Base-by-base conservation (phyloP, 2,113 vertebrate species). In the Chloebia gouldiae region DNA sequence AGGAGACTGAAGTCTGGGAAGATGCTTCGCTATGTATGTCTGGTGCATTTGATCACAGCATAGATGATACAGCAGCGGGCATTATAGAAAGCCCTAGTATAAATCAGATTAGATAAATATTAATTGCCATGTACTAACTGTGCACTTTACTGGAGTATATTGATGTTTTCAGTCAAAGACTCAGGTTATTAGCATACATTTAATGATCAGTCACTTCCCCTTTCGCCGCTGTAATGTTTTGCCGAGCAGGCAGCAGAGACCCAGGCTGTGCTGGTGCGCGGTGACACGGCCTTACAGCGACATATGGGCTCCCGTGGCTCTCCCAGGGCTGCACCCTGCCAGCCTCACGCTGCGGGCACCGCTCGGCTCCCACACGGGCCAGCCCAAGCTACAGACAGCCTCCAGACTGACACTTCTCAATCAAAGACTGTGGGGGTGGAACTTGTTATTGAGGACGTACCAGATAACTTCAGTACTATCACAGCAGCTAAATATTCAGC, bases 21-120 rank as follows among this genome's bases (percentile, higher is more conserved):
- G 64, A 88, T 20, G 79, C 82, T 78, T 78, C 0, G 0, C 87
- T 92, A 30, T 53, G 83, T 16, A 21, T 33, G 53, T 80, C 90
- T 86, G 49, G 37, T 84, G 49, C 63, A 78, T 92, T 86, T 81
- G 82, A 92, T 92, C 90, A 69, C 51, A 90, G 85, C 81, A 66
- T 56, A 93, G 71, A 83, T 31, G 72, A 73, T 81, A 71, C 56
- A 81, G 79, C 60, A 92, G 69, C 16, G 76, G 79, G 76, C 85
- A 93, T 71, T 96, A 93, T 39, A 90, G 92, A 95, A 83, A 94
- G 51, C 76, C 56, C 56, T 50, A 40, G 42, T 66, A 95, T 81
- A 63, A 90, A 88, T 90, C 90, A 60, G 82, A 94, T 92, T 88
- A 92, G 49, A 88, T 92, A 92, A 94, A 93, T 93, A 96, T 81